phyloP scores from a whole-genome alignment of 2,888 invertebrate species.

The Sphaerophoria taeniata region DNA sequence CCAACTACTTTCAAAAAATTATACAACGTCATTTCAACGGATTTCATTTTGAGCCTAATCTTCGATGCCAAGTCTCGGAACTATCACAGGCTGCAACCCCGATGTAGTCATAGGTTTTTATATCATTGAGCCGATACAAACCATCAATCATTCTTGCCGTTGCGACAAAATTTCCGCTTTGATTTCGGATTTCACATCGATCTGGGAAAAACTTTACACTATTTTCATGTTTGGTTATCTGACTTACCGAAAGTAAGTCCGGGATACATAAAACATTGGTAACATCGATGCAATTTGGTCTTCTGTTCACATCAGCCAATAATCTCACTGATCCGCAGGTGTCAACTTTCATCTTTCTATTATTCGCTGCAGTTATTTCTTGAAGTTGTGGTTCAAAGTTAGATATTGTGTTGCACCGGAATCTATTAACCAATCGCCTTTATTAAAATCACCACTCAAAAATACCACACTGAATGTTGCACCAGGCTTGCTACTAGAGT shows the following conservation, averaged over 20 bases:
- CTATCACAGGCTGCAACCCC: background rate
- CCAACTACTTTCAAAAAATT: constrained; percentile 3
- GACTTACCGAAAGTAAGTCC: constrained; percentile 68
- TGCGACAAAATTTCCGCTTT: background rate
- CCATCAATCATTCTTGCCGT: background rate
- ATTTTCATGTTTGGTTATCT: constrained; percentile 42
- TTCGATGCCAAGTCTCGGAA: constrained; percentile 35
- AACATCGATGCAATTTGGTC: background rate
- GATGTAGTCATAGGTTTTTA: background rate
- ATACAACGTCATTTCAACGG: background rate
- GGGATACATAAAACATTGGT: constrained; percentile 67
- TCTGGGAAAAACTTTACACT: background rate
- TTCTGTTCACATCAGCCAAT: background rate
- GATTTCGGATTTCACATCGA: background rate
- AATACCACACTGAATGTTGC: background rate
- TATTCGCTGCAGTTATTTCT: background rate
- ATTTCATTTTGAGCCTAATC: constrained; percentile 30
- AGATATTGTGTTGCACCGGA: background rate
- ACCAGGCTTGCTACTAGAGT: background rate
- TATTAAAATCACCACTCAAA: background rate
- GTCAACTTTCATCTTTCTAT: background rate
- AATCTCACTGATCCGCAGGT: background rate
- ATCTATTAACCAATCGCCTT: background rate
- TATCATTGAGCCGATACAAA: background rate
- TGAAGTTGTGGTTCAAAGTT: background rate